Conservation (phyloP, 2,888 invertebrate genomes). For the Drosophila nr. medialis region DNA sequence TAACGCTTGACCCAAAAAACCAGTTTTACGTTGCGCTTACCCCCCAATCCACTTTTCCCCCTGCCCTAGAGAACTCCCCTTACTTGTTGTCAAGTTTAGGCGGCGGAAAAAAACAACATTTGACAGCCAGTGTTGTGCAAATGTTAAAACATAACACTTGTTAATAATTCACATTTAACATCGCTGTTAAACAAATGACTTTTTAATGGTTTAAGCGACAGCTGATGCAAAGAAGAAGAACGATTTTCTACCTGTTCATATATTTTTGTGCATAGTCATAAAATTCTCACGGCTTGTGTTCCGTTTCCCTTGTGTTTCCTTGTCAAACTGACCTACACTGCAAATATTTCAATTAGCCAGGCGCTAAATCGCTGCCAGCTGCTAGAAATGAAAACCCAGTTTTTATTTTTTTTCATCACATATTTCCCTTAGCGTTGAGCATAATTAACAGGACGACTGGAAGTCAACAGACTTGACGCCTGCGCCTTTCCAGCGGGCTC, state of each 20-base stretch:
- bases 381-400: slow-evolving; percentile 52
- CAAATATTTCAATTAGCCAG: slow-evolving; percentile 62
- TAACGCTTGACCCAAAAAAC: slow-evolving; percentile 62
- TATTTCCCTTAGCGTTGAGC: slow-evolving; percentile 43
- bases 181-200: slow-evolving; percentile 51
- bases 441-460: slow-evolving; percentile 31
- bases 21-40: slow-evolving; percentile 62
- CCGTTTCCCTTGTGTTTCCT: neutral
- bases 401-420: slow-evolving; percentile 24
- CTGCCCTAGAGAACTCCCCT: slow-evolving; percentile 54
- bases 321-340: slow-evolving; percentile 63
- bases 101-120: slow-evolving; percentile 39
- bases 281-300: slow-evolving; percentile 51
- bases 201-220: slow-evolving; percentile 62
- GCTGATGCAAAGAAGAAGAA: slow-evolving; percentile 15
- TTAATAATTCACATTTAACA: slow-evolving; percentile 10
- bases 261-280: slow-evolving; percentile 53
- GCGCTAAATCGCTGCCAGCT: slow-evolving; percentile 38
- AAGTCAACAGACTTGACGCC: slow-evolving; percentile 28
- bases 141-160: slow-evolving; percentile 60
- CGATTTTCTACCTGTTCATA: slow-evolving; percentile 33
- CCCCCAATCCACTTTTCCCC: slow-evolving; percentile 61
- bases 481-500: slow-evolving; percentile 30
- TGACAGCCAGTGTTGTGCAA: slow-evolving; percentile 52
- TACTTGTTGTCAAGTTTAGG: slow-evolving; percentile 38